A percentile compares a stretch with the other conserved stretches of the same genome.
These are phyloP conservation scores for Tetraodon nigroviridis DNA, from an alignment of 2,113 vertebrate species.

Conservation along the genomic window DNA sequence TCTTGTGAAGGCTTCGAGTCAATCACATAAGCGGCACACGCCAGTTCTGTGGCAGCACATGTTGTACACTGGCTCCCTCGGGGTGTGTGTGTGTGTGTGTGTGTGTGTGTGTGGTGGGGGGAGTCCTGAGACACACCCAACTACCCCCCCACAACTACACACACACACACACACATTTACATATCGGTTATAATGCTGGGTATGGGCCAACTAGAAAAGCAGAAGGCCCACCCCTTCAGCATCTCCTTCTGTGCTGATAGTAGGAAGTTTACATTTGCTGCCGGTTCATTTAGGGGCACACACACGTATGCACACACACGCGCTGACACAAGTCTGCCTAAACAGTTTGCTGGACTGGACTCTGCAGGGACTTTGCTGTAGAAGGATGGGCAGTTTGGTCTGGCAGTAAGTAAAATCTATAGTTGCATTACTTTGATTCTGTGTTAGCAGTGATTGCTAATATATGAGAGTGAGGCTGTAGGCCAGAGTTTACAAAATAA, in stretches of 20 bases:
- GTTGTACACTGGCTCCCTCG: constrained; percentile 63
- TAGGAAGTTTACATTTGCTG: constrained; percentile 41
- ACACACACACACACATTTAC: constrained; percentile 50
- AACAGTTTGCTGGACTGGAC: constrained; percentile 37
- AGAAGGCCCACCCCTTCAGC: constrained; percentile 58
- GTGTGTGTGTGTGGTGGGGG: constrained; percentile 21
- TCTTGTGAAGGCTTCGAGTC: constrained; percentile 68
- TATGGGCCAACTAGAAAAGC: constrained; percentile 39
- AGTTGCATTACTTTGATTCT: constrained; percentile 50
- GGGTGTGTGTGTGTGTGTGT: constrained; percentile 10
- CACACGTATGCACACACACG: constrained; percentile 15
- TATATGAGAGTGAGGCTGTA: constrained; percentile 49
- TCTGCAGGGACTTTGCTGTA: constrained; percentile 44
- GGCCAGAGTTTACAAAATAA: constrained; percentile 39
- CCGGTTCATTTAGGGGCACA: constrained; percentile 38
- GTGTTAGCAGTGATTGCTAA: constrained; percentile 46
- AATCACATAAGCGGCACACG: constrained; percentile 75
- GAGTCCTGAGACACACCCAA: constrained; percentile 20
- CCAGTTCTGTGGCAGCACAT: constrained; percentile 68
- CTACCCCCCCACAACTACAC: constrained; percentile 12
- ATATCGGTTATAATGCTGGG: constrained; percentile 70
- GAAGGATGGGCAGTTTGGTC: constrained; percentile 61
- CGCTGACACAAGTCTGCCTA: constrained; percentile 12
- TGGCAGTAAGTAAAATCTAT: constrained; percentile 70
- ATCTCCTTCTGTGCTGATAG: constrained; percentile 47